Base-by-base conservation (phyloP, 2,888 invertebrate species). In the Conistra vaccinii region DNA sequence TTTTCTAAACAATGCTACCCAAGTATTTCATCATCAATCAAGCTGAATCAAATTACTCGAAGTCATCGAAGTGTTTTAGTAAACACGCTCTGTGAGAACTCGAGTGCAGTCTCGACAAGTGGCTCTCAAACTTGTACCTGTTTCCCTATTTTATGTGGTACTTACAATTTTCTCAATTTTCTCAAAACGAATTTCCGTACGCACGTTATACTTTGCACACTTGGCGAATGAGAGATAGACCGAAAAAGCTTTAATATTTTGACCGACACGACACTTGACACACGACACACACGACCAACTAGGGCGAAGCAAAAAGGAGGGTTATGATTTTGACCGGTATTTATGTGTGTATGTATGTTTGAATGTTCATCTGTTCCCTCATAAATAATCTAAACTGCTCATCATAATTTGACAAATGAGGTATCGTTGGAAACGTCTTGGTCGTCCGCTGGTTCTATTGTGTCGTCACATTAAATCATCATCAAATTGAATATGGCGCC, bases 31-130 rank as follows among this genome's bases (percentile, higher is more conserved):
- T 83, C 80, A 82, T 71, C 65, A 53, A 77, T 76, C 66, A 32
- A 48, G 29, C 32, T 35, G 76, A 77, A 74, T 88, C 86, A 80
- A 83, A 86, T 87, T 70, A 82, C 82, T 65, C 42, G 69, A 63
- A 79, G 75, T 83, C 84, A 83, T 85, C 84, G 80, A 85, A 84
- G 84, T 84, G 87, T 77, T 88, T 81, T 69, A 65, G 79, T 87
- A 85, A 88, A 87, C 88, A 88, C 60, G 42, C 42, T 55, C 63
- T 77, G 83, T 86, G 81, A 69, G 85, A 88, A 83, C 80, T 51
- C 39, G 26, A 48, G 51, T 61, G 67, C 73, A 68, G 53, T 67
- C 62, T 14, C 9, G 3, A 26, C 2, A 73, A 65, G 66, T 2
- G 81, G 23, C 20, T 12, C 57, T 83, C 85, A 81, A 82, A 0